phyloP scores from a whole-genome alignment of 2,888 invertebrate species.

The Cheilosia variabilis region DNA sequence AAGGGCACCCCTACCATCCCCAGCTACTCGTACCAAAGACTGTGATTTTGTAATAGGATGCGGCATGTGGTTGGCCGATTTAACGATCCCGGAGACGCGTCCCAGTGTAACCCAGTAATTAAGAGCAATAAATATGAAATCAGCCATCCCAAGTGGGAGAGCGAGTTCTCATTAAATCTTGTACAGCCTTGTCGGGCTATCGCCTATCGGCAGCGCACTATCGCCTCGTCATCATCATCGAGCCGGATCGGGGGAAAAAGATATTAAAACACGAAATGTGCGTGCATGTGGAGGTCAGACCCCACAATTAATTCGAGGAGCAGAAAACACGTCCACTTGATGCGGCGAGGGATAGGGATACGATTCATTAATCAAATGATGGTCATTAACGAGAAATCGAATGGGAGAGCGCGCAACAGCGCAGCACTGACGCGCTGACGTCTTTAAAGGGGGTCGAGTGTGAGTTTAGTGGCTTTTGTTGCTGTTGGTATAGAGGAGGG shows the following conservation, averaged over 20 bases:
- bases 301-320: conserved; percentile 13
- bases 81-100: conserved; percentile 14
- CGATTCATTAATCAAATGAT: conserved; percentile 37
- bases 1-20: background rate
- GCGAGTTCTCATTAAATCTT: conserved; percentile 40
- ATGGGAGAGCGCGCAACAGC: background rate
- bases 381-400: conserved; percentile 30
- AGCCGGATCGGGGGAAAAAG: conserved; percentile 8
- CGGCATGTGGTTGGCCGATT: background rate
- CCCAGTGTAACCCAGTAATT: conserved; percentile 15
- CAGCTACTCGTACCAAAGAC: background rate
- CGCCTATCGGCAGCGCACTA: background rate
- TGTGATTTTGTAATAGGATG: background rate
- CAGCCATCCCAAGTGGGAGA: conserved; percentile 12
- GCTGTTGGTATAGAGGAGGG: background rate
- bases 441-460: background rate
- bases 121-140: conserved; percentile 51
- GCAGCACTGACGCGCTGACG: background rate
- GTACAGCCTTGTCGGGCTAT: background rate
- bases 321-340: conserved; percentile 1
- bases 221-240: conserved; percentile 9
- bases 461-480: background rate
- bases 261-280: conserved; percentile 16
- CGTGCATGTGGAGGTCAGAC: background rate
- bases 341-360: background rate